A percentile compares a stretch with the other conserved stretches of the same genome.
phyloP scores from a whole-genome alignment of 2,888 invertebrate genomes.

The Diploptera punctata region DNA sequence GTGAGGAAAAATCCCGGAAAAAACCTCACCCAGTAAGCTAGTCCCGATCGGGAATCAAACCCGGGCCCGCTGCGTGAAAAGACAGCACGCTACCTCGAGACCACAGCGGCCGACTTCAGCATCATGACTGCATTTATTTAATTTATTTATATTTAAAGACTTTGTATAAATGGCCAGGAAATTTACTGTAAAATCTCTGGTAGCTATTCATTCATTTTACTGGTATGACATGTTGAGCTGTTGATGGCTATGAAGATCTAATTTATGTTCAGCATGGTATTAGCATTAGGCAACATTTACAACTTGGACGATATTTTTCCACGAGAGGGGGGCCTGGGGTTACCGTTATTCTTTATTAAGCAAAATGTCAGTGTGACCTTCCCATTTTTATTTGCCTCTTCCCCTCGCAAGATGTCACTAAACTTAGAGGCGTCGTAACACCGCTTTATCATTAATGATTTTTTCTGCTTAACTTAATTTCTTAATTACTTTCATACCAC shows the following conservation, averaged over 20 bases:
- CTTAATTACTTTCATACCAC: neutral
- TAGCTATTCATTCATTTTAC: too few species aligned
- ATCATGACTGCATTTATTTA: too few species aligned
- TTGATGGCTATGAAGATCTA: neutral
- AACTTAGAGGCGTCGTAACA: neutral
- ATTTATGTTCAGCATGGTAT: conserved; percentile 1
- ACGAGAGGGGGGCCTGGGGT: conserved; percentile 6
- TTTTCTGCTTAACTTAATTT: neutral
- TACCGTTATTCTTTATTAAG: conserved; percentile 30
- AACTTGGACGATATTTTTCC: conserved; percentile 24
- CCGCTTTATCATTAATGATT: neutral
- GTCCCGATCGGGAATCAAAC: too few species aligned
- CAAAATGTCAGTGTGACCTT: conserved; percentile 34
- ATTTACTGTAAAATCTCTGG: too few species aligned
- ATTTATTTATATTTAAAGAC: too few species aligned
- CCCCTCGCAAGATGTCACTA: neutral
- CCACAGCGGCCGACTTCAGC: too few species aligned
- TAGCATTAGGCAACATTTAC: conserved; percentile 33
- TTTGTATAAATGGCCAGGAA: too few species aligned
- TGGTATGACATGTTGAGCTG: too few species aligned
- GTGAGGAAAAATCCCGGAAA: too few species aligned
- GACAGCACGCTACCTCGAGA: too few species aligned
- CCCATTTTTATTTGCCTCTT: neutral
- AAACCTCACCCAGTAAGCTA: too few species aligned
- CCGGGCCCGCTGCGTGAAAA: too few species aligned